phyloP scores from a whole-genome alignment of 2,797 vertebrate genomes.

The Natrix natrix region DNA sequence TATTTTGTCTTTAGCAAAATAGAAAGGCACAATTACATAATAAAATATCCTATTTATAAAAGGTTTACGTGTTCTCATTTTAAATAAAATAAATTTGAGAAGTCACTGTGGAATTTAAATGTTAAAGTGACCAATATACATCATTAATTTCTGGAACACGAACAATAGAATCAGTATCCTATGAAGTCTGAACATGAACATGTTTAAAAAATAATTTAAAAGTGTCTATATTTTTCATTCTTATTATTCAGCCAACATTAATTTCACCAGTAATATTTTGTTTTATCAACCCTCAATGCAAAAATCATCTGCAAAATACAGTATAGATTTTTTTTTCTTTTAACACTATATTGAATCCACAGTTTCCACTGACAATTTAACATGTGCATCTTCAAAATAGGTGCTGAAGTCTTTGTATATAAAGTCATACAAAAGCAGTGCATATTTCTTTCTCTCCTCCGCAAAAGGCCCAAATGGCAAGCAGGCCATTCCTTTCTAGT shows the following conservation, averaged over 20 bases:
- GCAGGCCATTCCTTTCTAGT: conserved; percentile 29
- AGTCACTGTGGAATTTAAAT: conserved; percentile 58
- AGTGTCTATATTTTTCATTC: conserved; percentile 60
- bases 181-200: conserved; percentile 64
- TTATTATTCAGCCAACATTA: conserved; percentile 50
- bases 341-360: conserved; percentile 14
- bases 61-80: conserved; percentile 54
- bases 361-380: conserved; percentile 35
- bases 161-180: conserved; percentile 71
- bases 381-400: conserved; percentile 1
- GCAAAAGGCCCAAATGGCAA: not conserved
- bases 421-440: conserved; percentile 29
- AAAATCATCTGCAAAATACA: conserved; percentile 53
- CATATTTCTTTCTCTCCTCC: conserved; percentile 29
- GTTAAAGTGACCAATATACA: conserved; percentile 67
- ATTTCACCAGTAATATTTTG: conserved; percentile 66
- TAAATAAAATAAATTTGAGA: conserved; percentile 55
- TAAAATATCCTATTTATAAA: conserved; percentile 67
- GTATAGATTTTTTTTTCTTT: conserved; percentile 17
- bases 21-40: conserved; percentile 76
- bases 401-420: conserved; percentile 50
- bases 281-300: conserved; percentile 51
- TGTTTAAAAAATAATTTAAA: conserved; percentile 50
- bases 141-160: conserved; percentile 74
- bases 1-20: conserved; percentile 71